Conservation (phyloP, 2,113 vertebrate genomes). For the Trachemys scripta region DNA sequence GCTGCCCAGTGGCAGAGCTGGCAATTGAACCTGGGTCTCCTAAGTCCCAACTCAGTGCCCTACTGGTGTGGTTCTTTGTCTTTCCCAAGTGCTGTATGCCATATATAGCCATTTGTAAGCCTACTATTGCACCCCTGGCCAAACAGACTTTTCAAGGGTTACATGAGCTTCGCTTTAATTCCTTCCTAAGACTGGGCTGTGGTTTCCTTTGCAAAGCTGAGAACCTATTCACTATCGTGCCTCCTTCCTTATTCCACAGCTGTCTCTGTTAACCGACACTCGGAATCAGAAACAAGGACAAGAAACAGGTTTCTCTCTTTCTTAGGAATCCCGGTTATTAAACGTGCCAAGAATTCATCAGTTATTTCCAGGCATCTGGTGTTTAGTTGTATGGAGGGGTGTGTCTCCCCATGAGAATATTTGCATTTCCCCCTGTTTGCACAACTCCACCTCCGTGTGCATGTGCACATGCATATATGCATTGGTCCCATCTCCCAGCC, state of each 20-base stretch:
- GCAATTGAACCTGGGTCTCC: background rate
- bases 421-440: background rate
- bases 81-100: background rate
- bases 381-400: background rate
- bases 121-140: background rate
- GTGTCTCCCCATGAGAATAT: background rate
- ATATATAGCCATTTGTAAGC: background rate
- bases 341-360: background rate
- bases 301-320: background rate
- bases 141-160: background rate
- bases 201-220: background rate
- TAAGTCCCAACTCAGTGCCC: background rate
- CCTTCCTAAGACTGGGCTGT: background rate
- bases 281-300: background rate
- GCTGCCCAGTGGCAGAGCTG: background rate
- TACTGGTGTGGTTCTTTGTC: background rate
- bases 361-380: background rate
- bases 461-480: background rate
- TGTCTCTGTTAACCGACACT: background rate
- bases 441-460: background rate
- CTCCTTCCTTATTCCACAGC: background rate
- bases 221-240: background rate
- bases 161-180: background rate
- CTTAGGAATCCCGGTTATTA: background rate
- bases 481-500: background rate